Conservation (phyloP, 2,888 invertebrate species). For the Lasioglossum lativentre region DNA sequence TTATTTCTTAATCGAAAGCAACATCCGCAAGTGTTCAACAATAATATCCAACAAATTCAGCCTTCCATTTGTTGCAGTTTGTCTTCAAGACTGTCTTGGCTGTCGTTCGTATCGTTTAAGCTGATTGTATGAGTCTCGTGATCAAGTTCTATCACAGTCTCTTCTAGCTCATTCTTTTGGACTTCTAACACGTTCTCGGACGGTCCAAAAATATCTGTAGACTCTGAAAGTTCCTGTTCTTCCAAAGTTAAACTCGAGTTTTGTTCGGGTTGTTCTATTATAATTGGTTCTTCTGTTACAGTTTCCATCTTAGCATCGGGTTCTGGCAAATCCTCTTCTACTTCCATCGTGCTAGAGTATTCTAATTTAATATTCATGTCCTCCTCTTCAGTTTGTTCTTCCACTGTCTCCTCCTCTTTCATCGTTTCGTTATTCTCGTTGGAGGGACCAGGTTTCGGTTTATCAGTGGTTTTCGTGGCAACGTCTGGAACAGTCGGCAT, state of each 20-base stretch:
- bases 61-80: conserved; percentile 83
- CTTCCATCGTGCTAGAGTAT: conserved; percentile 22
- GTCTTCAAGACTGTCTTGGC: conserved; percentile 83
- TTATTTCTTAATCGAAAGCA: conserved; percentile 1
- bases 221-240: conserved; percentile 72
- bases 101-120: conserved; percentile 82
- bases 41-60: conserved; percentile 61
- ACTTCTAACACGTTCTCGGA: conserved; percentile 68
- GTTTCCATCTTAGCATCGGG: conserved; percentile 58
- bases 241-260: conserved; percentile 49
- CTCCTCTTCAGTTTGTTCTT: conserved; percentile 34
- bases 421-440: conserved; percentile 32
- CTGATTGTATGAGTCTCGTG: conserved; percentile 77
- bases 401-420: conserved; percentile 39
- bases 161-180: conserved; percentile 67
- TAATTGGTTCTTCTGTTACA: conserved; percentile 45
- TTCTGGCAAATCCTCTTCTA: conserved; percentile 59
- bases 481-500: conserved; percentile 72
- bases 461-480: conserved; percentile 58
- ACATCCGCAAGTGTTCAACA: background rate
- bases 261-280: conserved; percentile 65
- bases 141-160: conserved; percentile 78
- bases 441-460: conserved; percentile 33
- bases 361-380: conserved; percentile 55
- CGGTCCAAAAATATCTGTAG: conserved; percentile 77